Evolutionary conservation across 2,888 invertebrate genomes (phyloP), one percentile per base, ranked within the genome.

Genomic region (Trypoxylon attenuatum): DNA sequence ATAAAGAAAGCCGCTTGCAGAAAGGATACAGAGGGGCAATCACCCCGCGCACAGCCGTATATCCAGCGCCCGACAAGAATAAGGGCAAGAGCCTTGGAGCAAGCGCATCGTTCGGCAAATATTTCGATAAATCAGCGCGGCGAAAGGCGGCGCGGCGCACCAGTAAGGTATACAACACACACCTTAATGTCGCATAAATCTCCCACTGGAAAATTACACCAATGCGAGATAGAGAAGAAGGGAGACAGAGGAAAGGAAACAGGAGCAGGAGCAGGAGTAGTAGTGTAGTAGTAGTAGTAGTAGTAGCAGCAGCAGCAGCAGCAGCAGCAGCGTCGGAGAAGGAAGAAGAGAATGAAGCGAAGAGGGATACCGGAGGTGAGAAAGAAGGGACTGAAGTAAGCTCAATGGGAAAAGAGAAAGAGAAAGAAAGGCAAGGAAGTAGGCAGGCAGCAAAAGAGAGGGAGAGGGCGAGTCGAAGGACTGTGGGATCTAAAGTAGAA

Each of bases 101-200:
- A 33, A 25, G 51, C 51, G 50, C 67, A 70, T 70, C 67, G 70
- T 70, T 75, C 70, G 70, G 73, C 73, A 76, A 80, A 81, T 81
- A 79, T 77, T 80, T 77, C 80, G 70, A 79, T 82, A 77, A 81
- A 81, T 81, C 78, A 76, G 78, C 65, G 71, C 70, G 68, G 65
- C 58, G 71, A 57, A 66, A 71, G 72, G 73, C 66, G 70, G 66
- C 61, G 46, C 69, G 61, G 51, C 58, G 62, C 58, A 57, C 69
- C 45, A 70, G 72, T 69, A 73, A 72, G 73, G 71, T 77, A 77
- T 76, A 73, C 79, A 78, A 76, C 75, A 71, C 83, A 79, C 84
- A 85, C 83, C 82, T 85, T 84, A 84, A 86, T 84, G 84, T 84
- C 84, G 81, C 82, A 85, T 85, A 86, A 85, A 85, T 86, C 84